Conservation (phyloP, 2,888 invertebrate genomes). For the Incurvaria masculella region DNA sequence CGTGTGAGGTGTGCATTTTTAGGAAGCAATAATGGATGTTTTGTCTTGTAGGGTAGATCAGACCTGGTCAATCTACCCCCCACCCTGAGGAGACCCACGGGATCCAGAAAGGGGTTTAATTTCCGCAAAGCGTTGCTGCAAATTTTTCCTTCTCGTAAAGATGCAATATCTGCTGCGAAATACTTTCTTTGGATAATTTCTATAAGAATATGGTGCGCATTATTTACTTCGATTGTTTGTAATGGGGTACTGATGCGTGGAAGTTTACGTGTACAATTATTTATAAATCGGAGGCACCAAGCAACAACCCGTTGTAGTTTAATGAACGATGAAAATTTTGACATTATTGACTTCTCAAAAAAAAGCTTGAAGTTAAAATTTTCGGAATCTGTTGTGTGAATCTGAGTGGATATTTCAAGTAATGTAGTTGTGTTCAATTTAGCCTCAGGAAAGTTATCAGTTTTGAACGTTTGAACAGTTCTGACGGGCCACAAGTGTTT, state of each 20-base stretch:
- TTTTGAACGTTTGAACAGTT: background rate
- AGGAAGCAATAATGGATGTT: background rate
- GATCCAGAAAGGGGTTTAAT: background rate
- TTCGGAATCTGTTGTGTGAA: no score
- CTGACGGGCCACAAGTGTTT: background rate
- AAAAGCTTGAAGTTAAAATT: no score
- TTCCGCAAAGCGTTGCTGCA: background rate
- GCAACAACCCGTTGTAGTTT: background rate
- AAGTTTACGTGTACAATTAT: background rate
- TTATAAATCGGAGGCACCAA: background rate
- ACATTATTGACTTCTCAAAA: background rate
- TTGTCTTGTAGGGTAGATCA: background rate
- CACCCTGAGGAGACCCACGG: constrained; percentile 17
- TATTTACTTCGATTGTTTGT: background rate
- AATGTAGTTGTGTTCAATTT: background rate
- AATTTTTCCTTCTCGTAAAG: background rate
- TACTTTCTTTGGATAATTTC: background rate
- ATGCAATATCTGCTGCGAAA: background rate
- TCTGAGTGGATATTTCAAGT: no score
- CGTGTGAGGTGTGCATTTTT: background rate
- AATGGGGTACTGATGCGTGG: no score
- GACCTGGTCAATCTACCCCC: constrained; percentile 12
- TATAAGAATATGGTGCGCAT: background rate
- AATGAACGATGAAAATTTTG: background rate
- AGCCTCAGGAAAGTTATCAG: background rate